Evolutionary conservation across 2,888 invertebrate genomes (phyloP).

Genomic region (Cordylochernes scorpioides): DNA sequence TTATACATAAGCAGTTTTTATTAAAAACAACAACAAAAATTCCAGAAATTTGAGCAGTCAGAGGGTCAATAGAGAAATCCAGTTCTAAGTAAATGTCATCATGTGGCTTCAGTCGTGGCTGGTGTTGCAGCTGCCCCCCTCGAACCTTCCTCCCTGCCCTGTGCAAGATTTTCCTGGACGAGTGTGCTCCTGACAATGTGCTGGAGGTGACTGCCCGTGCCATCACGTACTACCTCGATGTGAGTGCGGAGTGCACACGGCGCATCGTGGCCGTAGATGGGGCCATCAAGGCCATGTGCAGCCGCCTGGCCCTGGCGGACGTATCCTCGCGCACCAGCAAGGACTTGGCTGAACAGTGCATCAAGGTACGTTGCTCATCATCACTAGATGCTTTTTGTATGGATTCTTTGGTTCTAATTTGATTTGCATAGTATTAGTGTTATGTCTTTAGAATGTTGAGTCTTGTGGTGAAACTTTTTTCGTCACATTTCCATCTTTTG

Average conservation of each 20-base stretch:
- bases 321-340: conserved; percentile 65
- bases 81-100: too few species aligned
- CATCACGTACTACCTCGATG: conserved; percentile 94
- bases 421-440: too few species aligned
- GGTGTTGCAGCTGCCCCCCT: conserved; percentile 78
- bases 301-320: conserved; percentile 72
- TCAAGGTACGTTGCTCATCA: conserved; percentile 40
- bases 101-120: too few species aligned
- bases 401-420: too few species aligned
- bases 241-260: conserved; percentile 95
- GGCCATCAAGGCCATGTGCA: conserved; percentile 91
- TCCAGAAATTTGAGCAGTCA: too few species aligned
- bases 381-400: conserved; percentile 2
- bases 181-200: conserved; percentile 88
- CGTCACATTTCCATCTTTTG: too few species aligned
- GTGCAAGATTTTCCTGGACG: conserved; percentile 92
- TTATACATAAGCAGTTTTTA: too few species aligned
- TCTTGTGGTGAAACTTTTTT: too few species aligned
- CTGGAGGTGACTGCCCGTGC: conserved; percentile 96
- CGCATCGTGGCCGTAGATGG: conserved; percentile 91
- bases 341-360: conserved; percentile 90
- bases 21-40: too few species aligned
- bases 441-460: too few species aligned
- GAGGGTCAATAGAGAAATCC: too few species aligned
- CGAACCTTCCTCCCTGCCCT: conserved; percentile 90